phyloP scores from a whole-genome alignment of 2,113 vertebrate genomes.

The Cathartes aura region DNA sequence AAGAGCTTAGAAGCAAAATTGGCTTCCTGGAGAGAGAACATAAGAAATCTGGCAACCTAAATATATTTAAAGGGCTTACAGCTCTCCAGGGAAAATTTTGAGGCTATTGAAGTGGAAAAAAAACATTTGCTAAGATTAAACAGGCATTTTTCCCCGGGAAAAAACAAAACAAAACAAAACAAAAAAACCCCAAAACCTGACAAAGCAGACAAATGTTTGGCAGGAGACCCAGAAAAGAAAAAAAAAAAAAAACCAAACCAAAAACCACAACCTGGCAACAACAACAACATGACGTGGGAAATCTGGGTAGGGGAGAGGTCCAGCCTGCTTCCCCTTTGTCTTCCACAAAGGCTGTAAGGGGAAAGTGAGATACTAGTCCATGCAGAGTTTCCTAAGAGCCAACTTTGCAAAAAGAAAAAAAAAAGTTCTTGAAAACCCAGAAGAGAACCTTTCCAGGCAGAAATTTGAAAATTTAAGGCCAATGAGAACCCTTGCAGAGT shows the following conservation, averaged over 20 bases:
- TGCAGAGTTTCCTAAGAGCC: neutral
- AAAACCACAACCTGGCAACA: constrained; percentile 3
- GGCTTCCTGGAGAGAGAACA: constrained; percentile 53
- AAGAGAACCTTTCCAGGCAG: neutral
- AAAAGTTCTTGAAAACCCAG: neutral
- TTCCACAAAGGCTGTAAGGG: neutral
- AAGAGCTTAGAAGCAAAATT: constrained; percentile 46
- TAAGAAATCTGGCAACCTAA: constrained; percentile 61
- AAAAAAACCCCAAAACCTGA: neutral
- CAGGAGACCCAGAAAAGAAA: neutral
- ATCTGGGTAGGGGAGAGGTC: neutral
- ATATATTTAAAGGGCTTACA: constrained; percentile 49
- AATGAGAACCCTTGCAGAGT: neutral
- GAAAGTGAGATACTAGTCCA: neutral
- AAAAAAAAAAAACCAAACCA: neutral
- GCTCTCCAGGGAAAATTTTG: constrained; percentile 38
- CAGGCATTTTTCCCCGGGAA: neutral
- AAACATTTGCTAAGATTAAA: constrained; percentile 24
- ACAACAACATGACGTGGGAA: neutral
- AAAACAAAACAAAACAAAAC: neutral
- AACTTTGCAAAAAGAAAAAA: neutral
- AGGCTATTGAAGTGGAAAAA: constrained; percentile 50
- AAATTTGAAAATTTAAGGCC: neutral
- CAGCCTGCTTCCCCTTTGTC: neutral
- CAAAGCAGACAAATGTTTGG: constrained; percentile 25